Base-by-base conservation (phyloP, 2,797 vertebrate species). In the Gobionotothen gibberifrons region DNA sequence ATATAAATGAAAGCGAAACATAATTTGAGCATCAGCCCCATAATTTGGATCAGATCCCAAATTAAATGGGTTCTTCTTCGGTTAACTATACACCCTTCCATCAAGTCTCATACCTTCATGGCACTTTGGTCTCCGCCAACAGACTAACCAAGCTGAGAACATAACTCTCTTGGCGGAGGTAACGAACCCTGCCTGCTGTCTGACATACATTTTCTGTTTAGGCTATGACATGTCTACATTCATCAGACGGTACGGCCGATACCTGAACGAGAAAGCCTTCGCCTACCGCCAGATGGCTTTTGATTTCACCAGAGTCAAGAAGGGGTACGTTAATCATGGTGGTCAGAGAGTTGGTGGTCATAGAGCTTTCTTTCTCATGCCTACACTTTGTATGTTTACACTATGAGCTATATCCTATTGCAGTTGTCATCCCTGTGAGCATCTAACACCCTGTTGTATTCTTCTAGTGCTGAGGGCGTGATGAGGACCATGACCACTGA, bases 141-240 rank as follows among this genome's bases (percentile, higher is more conserved):
- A 36, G 32, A 36, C 32, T 7, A 36, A 36, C 6, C 32, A 2
- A 36, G 32, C 32, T 36, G 32, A 36, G 8, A 36, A 36, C 5
- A 36, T 36, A 36, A 36, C 26, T 4, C 26, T 26, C 26, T 26
- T 26, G 26, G 26, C 26, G 26, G 26, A 26, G 5, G 0, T 32
- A 53, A 43, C 32, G 12, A 66, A 63, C 40, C 21, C 13, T 11
- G 21, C 7, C 21, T 52, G 40, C 9, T 54, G 52, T 51, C 19
- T 79, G 3, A 73, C 29, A n/a, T 52, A 14, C 0, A 19, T 71
- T 21, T 53, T 60, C n/a, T 52, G 17, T 63, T 53, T 71, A 99
- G 98, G 98, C 89, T 99, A 99, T 81, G 98, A 99, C 90, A 99
- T 99, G 98, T 99, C 98, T 56, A 99, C 98, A 57, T 99, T 99